Evolutionary conservation across 2,113 vertebrate species (phyloP), one percentile per base, ranked within the genome.

Genomic region (Manacus vitellinus): DNA sequence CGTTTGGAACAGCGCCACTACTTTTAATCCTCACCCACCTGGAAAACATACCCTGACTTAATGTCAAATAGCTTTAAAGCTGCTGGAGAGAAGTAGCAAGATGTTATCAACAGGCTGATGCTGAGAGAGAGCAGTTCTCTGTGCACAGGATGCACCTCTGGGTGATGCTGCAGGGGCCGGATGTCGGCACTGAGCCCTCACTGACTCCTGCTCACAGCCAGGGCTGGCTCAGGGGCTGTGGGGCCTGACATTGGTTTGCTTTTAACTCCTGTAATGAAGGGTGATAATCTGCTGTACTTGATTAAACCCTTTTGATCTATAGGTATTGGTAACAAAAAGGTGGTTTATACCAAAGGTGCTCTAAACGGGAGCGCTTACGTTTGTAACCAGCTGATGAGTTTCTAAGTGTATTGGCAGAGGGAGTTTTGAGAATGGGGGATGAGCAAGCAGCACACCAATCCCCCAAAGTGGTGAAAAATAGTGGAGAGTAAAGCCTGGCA

Each of bases 101-200:
- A 43, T 66, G 31, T 66, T 85, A 46, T 73, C 44, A 5, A 3
- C 0, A 4, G 43, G 49, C 18, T 65, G 25, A 8, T 49, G 61
- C 43, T 22, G 3, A 4, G 7, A 24, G 75, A 9, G 9, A 47
- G 76, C 81, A 43, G 65, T 39, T 73, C 55, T 8, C 11, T 1
- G 14, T 13, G 79, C 59, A 27, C 56, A 30, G 89, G 72, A 16
- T 61, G 76, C 43, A 7, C 14, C 49, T 54, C 23, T 17, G 5
- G 4, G 54, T 7, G 23, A 9, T 54, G 81, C 68, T 71, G 63
- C 44, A 3, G 28, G 39, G n/a, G 43, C 37, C 0, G 6, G 87
- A 25, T 54, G 51, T 33, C 0, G 1, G 37, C 7, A 20, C 68
- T 0, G 1, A 8, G 31, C 35, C 70, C 63, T 62, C 15, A 0